Base-by-base conservation (phyloP, 1,140 invertebrate genomes). In the Ceratitis capitata region DNA sequence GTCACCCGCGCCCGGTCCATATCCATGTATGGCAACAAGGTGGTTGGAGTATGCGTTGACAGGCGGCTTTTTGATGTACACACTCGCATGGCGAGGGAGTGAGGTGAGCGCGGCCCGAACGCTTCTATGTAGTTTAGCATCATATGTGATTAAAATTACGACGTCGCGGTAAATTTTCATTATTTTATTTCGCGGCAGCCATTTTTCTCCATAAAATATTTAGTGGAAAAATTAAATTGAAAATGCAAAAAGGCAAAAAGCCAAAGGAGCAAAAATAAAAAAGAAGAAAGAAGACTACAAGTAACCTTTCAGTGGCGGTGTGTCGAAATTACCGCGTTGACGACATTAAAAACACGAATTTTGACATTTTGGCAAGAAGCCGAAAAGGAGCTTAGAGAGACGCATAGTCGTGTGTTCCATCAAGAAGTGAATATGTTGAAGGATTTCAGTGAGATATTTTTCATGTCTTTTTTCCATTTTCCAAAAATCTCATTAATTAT, bases 131-230 rank as follows among this genome's bases (percentile, higher is more conserved):
- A 83, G 47, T 78, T 78, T 23, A 26, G 26, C 47, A 26, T 49
- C 82, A 83, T 29, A 53, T 53, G 82, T 83, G 82, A 83, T 83
- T 83, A 83, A 35, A 83, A 83, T 83, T 83, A 83, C 49, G 45
- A 51, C 26, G 47, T 49, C 47, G 82, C 47, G 82, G 26, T 83
- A 53, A 83, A 83, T 83, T 83, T 83, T 53, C 82, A 53, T 83
- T 83, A 83, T 51, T 51, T 83, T 83, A 82, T 82, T 53, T 83
- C 26, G 45, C n/a, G 64, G 47, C 49, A 9, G 82, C 42, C 45
- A 51, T 83, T 53, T 26, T 83, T 83, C 49, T 23, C 23, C 26
- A 83, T 83, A 32, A 83, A 53, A 29, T 83, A 83, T 83, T 83
- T 47, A 26, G 19, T 51, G 39, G n/a, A 78, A 78, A 83, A 83